Percentiles rank a stretch among this genome's conserved stretches.
phyloP scores from a whole-genome alignment of 2,888 invertebrate genomes.

The Luffia ferchaultella region DNA sequence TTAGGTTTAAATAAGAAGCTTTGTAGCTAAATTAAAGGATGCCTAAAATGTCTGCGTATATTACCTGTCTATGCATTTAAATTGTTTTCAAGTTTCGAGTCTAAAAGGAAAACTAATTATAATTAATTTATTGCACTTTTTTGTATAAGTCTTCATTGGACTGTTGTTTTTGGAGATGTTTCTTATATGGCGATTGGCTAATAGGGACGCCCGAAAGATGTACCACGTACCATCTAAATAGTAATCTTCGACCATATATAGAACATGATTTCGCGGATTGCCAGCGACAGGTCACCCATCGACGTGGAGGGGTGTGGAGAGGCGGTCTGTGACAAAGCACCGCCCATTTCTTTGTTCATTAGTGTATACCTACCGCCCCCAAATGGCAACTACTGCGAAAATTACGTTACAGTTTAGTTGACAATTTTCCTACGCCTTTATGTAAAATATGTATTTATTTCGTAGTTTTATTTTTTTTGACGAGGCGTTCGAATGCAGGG shows the following conservation, averaged over 20 bases:
- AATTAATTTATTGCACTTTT: too few relatives aligned
- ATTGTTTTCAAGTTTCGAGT: too few relatives aligned
- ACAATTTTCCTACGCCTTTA: too few relatives aligned
- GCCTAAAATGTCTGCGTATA: background rate
- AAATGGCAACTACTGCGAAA: too few relatives aligned
- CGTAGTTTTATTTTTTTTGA: too few relatives aligned
- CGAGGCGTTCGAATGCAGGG: too few relatives aligned
- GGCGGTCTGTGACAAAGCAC: constrained; percentile 48
- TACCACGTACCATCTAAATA: background rate
- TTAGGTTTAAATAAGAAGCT: background rate
- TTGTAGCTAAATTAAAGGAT: background rate
- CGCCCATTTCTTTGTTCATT: constrained; percentile 63
- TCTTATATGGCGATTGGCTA: background rate
- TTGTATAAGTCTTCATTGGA: background rate
- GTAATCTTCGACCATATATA: background rate
- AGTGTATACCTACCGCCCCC: too few relatives aligned
- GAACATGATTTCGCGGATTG: constrained; percentile 21
- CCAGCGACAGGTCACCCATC: too few relatives aligned
- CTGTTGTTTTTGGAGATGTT: background rate
- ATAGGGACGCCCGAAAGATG: background rate
- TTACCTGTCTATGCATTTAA: background rate
- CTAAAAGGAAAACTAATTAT: too few relatives aligned
- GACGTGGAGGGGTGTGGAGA: constrained; percentile 28
- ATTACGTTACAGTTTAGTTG: too few relatives aligned
- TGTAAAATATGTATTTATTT: too few relatives aligned